Evolutionary conservation across 2,113 vertebrate species (phyloP).

Genomic region (Nettapus auritus): DNA sequence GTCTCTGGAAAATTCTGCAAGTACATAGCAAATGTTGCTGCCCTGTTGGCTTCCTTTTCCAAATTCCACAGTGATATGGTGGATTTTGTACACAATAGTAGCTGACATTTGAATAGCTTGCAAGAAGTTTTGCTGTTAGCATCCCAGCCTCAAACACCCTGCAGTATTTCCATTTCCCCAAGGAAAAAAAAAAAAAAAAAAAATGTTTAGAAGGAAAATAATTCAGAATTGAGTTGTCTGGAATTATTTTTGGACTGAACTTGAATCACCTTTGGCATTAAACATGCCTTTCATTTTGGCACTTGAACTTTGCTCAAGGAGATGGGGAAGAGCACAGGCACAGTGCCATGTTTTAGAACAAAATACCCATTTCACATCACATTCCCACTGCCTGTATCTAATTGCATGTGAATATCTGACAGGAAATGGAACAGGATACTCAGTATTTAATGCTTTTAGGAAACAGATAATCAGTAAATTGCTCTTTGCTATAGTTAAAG

Average conservation of each 20-base stretch:
- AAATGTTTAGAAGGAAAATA: slow-evolving; percentile 41
- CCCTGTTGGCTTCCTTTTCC: slow-evolving; percentile 9
- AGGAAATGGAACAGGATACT: slow-evolving; percentile 67
- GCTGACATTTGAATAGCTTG: slow-evolving; percentile 40
- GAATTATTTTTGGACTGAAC: slow-evolving; percentile 70
- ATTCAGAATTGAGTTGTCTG: slow-evolving; percentile 52
- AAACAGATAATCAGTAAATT: slow-evolving; percentile 42
- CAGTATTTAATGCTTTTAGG: slow-evolving; percentile 53
- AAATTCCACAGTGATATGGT: slow-evolving; percentile 33
- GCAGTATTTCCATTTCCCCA: slow-evolving; percentile 14
- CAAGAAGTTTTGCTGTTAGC: slow-evolving; percentile 20
- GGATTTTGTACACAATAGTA: slow-evolving; percentile 21
- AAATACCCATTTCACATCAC: slow-evolving; percentile 57
- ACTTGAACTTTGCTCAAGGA: slow-evolving; percentile 56
- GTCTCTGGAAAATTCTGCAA: slow-evolving; percentile 27
- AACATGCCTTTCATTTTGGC: slow-evolving; percentile 50
- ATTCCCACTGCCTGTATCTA: slow-evolving; percentile 55
- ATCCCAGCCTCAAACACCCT: background rate
- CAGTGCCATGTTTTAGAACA: slow-evolving; percentile 53
- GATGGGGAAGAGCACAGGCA: slow-evolving; percentile 56
- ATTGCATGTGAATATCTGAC: slow-evolving; percentile 59
- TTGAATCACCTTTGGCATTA: slow-evolving; percentile 67
- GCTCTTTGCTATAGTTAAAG: slow-evolving; percentile 40
- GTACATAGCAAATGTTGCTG: background rate
- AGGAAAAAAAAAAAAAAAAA: background rate